Base-by-base conservation (phyloP, 2,113 vertebrate species). In the Sander vitreus region DNA sequence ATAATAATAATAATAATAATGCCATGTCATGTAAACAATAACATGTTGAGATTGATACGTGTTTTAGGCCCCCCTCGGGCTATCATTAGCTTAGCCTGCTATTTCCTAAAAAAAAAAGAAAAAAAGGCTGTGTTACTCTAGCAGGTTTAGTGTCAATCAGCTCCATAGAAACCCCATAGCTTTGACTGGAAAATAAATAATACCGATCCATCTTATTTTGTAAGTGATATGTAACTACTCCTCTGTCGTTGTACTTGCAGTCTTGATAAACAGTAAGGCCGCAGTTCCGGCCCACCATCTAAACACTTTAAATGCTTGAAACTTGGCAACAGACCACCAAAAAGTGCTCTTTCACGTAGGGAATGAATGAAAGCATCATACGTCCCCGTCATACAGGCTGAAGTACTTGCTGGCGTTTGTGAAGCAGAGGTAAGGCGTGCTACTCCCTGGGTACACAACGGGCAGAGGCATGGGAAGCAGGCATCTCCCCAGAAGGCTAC, bases 391-490 rank as follows among this genome's bases (percentile, higher is more conserved):
- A 53, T 96, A 89, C 77, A 97, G 91, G 89, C 94, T 96, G 92
- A 96, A 96, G 88, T 95, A 96, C 72, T 96, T 97, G 92, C 92
- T 95, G 78, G 95, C 92, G 68, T 93, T 96, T 16, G 97, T 96
- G 75, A 97, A 95, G 84, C 96, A 97, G 83, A 97, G 93, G 83
- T 96, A 97, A 91, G 96, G 96, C 90, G 96, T 85, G 92, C 94
- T 93, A 39, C 93, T 94, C 71, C 95, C 95, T 47, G 95, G 95
- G 79, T 95, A 97, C 3, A 97, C 90, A 18, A 97, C 81, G 25
- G 96, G 97, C 30, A 97, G 92, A 23, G 96, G 96, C 91, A 97
- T 90, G 14, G 96, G 97, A 85, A 97, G 81, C 88, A 97, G 62
- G 73, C 95, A 97, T 80, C 96, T 95, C 4, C 96, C 93, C 81